Evolutionary conservation across 2,113 vertebrate species (phyloP).

Genomic region (Leucopsar rothschildi): DNA sequence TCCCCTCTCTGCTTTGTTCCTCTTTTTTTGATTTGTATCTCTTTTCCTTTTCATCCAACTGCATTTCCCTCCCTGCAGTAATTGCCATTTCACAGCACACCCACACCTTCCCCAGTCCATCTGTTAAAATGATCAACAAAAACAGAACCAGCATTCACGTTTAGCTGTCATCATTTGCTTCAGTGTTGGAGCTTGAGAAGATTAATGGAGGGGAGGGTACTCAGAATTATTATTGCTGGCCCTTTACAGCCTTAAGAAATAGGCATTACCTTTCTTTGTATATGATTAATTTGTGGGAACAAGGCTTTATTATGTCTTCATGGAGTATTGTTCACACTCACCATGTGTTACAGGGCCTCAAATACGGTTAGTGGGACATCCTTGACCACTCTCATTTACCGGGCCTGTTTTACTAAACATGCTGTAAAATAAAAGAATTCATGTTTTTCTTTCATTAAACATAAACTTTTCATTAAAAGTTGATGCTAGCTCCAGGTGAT

Average conservation of each 20-base stretch:
- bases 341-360: not conserved
- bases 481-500: not conserved
- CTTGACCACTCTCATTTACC: not conserved
- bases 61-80: slow-evolving; percentile 33
- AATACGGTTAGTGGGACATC: not conserved
- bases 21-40: not conserved
- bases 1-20: not conserved
- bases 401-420: not conserved
- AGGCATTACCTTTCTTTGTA: not conserved
- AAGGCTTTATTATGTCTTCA: not conserved
- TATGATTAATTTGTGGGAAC: not conserved
- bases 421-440: not conserved
- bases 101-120: slow-evolving; percentile 58
- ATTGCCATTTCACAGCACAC: slow-evolving; percentile 54
- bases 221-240: not conserved
- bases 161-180: not conserved
- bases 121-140: slow-evolving; percentile 55
- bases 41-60: slow-evolving; percentile 5
- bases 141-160: not conserved
- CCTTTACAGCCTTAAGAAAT: slow-evolving; percentile 13
- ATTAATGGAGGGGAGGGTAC: not conserved
- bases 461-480: not conserved
- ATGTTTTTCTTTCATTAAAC: not conserved
- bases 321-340: not conserved
- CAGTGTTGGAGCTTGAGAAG: not conserved